Evolutionary conservation across 2,797 vertebrate species (phyloP).

Genomic region (Prunella strophiata): DNA sequence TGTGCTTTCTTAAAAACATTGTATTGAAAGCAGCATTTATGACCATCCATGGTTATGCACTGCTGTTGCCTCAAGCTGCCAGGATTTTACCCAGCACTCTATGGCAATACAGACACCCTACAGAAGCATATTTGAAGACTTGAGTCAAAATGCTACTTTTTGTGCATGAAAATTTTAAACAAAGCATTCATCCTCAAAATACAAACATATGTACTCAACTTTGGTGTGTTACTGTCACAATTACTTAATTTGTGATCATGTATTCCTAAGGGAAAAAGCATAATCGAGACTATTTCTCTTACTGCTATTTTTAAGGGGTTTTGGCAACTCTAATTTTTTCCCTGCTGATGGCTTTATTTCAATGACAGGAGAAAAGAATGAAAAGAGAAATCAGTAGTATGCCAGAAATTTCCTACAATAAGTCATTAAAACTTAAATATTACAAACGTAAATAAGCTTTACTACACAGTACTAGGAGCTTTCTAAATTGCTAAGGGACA

Average conservation of each 20-base stretch:
- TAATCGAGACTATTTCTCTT: not conserved
- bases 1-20: not conserved
- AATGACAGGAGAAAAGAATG: not conserved
- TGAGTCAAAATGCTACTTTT: not conserved
- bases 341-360: not conserved
- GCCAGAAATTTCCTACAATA: not conserved
- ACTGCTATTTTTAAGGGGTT: not conserved
- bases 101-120: not conserved
- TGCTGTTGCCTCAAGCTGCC: not conserved
- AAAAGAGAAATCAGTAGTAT: not conserved
- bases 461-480: not conserved
- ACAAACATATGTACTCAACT: not conserved
- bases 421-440: not conserved
- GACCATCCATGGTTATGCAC: rapidly evolving
- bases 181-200: not conserved
- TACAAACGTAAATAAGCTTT: not conserved
- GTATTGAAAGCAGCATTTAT: not conserved
- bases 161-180: not conserved
- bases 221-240: not conserved
- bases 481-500: not conserved
- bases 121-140: rapidly evolving
- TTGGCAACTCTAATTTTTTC: not conserved
- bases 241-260: not conserved
- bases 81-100: not conserved
- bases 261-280: not conserved